A percentile compares a stretch with the other conserved stretches of the same genome.
Conservation (phyloP, 2,888 invertebrate species). For the Eledona agricola region DNA sequence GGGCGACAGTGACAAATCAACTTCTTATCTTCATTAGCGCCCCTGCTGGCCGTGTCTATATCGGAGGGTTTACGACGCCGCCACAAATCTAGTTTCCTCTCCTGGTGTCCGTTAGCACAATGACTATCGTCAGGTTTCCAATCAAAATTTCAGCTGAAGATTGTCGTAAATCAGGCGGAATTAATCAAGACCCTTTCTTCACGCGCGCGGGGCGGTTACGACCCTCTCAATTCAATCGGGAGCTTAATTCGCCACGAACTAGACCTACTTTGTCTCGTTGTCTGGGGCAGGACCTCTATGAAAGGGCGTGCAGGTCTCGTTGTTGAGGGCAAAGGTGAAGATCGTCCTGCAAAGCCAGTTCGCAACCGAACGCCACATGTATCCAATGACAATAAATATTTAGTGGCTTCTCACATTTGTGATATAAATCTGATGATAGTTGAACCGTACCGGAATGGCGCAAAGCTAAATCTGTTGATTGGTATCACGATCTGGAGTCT, state of each 20-base stretch:
- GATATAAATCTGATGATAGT: too few species aligned
- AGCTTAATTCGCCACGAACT: conserved; percentile 26
- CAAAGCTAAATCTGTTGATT: too few species aligned
- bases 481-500: too few species aligned
- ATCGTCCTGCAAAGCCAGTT: too few species aligned
- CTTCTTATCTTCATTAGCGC: conserved; percentile 33
- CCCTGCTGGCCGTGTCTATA: conserved; percentile 2
- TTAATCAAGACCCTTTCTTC: conserved; percentile 27
- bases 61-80: neutral
- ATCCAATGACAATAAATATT: too few species aligned
- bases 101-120: conserved; percentile 19
- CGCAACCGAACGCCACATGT: too few species aligned
- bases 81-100: conserved; percentile 8
- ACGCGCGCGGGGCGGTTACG: conserved; percentile 16
- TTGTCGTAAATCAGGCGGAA: conserved; percentile 32
- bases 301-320: neutral
- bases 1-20: conserved; percentile 30
- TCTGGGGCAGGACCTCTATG: too few species aligned
- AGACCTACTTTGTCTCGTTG: conserved; percentile 18
- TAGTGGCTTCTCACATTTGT: too few species aligned
- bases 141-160: conserved; percentile 30
- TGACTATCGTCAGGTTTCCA: conserved; percentile 27
- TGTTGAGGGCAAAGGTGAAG: conserved; percentile 4
- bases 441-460: too few species aligned
- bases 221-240: conserved; percentile 4